Conservation (phyloP, 2,888 invertebrate genomes). For the Lepidonotus clava region DNA sequence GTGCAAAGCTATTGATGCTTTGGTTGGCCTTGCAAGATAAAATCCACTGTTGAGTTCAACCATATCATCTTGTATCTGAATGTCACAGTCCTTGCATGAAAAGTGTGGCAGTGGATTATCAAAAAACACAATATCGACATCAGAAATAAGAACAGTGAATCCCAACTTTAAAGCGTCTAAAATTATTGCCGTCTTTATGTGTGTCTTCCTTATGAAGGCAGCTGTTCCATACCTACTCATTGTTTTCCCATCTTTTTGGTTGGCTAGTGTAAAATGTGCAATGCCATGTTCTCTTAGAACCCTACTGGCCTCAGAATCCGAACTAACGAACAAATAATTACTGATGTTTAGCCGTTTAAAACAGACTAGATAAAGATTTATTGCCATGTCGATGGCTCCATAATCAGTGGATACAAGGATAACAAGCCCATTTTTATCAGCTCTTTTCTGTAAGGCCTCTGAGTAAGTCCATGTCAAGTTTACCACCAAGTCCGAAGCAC, state of each 20-base stretch:
- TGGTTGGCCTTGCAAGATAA: conserved; percentile 34
- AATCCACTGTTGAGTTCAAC: conserved; percentile 41
- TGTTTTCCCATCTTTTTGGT: background rate
- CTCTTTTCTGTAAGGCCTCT: background rate
- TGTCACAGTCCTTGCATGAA: conserved; percentile 28
- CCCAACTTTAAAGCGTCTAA: conserved; percentile 54
- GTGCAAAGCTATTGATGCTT: background rate
- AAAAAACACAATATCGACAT: conserved; percentile 62
- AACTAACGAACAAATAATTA: conserved; percentile 60
- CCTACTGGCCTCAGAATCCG: conserved; percentile 46
- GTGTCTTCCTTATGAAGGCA: conserved; percentile 19
- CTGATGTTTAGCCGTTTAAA: conserved; percentile 54
- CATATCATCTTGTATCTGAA: conserved; percentile 18
- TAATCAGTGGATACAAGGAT: conserved; percentile 51
- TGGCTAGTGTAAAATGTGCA: background rate
- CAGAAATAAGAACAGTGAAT: conserved; percentile 56
- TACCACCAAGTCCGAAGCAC: no score
- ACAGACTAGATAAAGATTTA: conserved; percentile 61
- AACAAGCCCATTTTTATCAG: conserved; percentile 12
- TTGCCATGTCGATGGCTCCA: conserved; percentile 58
- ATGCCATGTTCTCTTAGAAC: background rate
- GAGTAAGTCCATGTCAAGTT: no score
- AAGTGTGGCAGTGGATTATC: conserved; percentile 57
- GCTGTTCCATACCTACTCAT: conserved; percentile 13
- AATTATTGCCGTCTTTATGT: conserved; percentile 33